These are phyloP conservation scores for Oryzias melastigma DNA, from an alignment of 2,113 vertebrate genomes.

Conservation along the genomic window DNA sequence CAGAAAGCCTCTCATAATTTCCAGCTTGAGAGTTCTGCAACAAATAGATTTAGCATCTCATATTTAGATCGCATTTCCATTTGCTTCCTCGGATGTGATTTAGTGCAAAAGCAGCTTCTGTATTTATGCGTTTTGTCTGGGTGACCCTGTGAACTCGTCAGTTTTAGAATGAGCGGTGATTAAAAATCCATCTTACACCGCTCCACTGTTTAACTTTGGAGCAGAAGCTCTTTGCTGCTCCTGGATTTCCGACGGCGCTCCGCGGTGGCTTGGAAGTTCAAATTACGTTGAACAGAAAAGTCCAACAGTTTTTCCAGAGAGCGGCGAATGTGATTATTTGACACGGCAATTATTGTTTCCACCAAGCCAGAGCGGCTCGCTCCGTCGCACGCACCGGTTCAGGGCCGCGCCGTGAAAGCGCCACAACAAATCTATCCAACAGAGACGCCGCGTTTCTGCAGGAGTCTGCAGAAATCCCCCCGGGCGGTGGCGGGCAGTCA, in stretches of 20 bases:
- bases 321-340: slow-evolving; percentile 48
- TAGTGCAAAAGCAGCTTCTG: slow-evolving; percentile 56
- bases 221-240: slow-evolving; percentile 15
- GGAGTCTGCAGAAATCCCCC: slow-evolving; percentile 65
- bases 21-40: slow-evolving; percentile 57
- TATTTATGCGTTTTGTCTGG: slow-evolving; percentile 47
- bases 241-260: slow-evolving; percentile 36
- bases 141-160: slow-evolving; percentile 31
- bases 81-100: slow-evolving; percentile 55
- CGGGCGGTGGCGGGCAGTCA: slow-evolving; percentile 48
- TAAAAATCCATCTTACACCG: slow-evolving; percentile 29
- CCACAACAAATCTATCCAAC: slow-evolving; percentile 63
- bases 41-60: slow-evolving; percentile 63
- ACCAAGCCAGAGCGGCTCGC: slow-evolving; percentile 38
- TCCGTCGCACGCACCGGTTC: slow-evolving; percentile 39
- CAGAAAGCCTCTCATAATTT: slow-evolving; percentile 60
- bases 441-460: slow-evolving; percentile 42
- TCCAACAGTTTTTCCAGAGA: slow-evolving; percentile 55
- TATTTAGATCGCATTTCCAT: slow-evolving; percentile 76
- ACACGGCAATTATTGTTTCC: slow-evolving; percentile 51
- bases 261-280: slow-evolving; percentile 40
- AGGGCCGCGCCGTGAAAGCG: slow-evolving; percentile 42
- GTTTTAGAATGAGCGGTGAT: slow-evolving; percentile 23
- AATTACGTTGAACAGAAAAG: slow-evolving; percentile 46
- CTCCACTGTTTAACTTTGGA: too few species aligned